A percentile compares a stretch with the other conserved stretches of the same genome.
phyloP scores from a whole-genome alignment of 2,797 vertebrate genomes.

The Taeniopygia guttata region DNA sequence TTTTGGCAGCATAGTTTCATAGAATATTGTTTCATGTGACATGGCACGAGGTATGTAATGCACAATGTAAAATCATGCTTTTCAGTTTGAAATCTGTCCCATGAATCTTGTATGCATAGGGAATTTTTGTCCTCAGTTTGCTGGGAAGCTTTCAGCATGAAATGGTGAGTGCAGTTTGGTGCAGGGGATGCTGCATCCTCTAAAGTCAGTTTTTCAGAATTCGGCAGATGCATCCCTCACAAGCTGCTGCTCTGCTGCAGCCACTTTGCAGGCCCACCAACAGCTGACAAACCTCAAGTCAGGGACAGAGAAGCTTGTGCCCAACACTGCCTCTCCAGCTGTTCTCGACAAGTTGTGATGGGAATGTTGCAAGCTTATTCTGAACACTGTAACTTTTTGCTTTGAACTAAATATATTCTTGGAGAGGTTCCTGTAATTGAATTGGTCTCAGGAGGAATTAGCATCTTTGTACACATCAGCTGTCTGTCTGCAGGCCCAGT shows the following conservation, averaged over 20 bases:
- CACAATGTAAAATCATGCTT: background rate
- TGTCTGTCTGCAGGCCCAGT: background rate
- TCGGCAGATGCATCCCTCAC: accelerated
- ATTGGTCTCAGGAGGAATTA: background rate
- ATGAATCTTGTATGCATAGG: background rate
- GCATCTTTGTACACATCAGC: background rate
- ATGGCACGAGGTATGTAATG: background rate
- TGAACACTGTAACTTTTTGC: background rate
- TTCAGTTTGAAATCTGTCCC: background rate
- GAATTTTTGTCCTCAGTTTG: background rate
- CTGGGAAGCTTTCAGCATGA: background rate
- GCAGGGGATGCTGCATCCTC: background rate
- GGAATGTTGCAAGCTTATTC: background rate
- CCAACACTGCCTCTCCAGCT: background rate
- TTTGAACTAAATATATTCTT: background rate
- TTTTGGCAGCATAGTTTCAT: background rate
- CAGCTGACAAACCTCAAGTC: background rate
- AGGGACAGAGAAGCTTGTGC: background rate
- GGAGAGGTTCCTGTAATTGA: background rate
- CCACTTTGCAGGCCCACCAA: background rate
- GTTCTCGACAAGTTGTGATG: background rate
- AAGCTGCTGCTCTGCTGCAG: background rate
- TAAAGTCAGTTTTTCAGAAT: background rate
- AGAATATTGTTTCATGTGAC: background rate
- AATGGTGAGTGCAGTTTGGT: background rate